Conservation (phyloP, 2,113 vertebrate species). For the Chrysochloris asiatica region DNA sequence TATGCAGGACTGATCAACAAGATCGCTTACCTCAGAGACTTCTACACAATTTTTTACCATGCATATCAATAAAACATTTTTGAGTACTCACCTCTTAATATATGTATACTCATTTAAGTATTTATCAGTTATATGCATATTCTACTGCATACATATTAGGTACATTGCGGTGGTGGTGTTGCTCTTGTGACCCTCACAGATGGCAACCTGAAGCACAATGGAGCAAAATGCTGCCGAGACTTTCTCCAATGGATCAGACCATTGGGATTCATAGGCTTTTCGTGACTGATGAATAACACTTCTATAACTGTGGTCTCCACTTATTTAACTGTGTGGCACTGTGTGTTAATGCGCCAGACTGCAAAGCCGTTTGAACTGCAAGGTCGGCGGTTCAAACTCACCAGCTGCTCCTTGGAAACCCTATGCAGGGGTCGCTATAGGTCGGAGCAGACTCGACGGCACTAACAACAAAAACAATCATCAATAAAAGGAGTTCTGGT, state of each 20-base stretch:
- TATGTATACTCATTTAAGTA: background rate
- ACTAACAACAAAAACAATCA: no score
- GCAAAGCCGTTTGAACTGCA: no score
- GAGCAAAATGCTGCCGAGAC: background rate
- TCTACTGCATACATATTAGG: background rate
- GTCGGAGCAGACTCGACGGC: no score
- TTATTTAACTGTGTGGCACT: no score
- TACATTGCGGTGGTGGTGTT: background rate
- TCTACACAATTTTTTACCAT: background rate
- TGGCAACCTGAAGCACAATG: background rate
- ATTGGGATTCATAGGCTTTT: background rate
- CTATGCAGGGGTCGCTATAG: no score
- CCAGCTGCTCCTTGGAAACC: no score
- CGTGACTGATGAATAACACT: background rate
- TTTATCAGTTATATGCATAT: background rate
- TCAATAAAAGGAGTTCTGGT: no score
- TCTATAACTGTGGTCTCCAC: background rate
- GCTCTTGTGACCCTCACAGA: background rate
- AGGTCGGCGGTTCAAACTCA: no score
- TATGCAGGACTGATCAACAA: background rate
- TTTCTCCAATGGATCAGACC: background rate
- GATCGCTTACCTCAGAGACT: background rate
- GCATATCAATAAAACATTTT: background rate
- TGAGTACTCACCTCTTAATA: background rate
- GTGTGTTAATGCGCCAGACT: no score